Evolutionary conservation across 2,113 vertebrate species (phyloP).

Genomic region (western clawed frog (Xenopus tropicalis)): UCB_Xtro_10.0 CM004450.2:120014501-120015000

Average conservation of each 20-base stretch:
- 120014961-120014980: constrained; percentile 65
- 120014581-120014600: not conserved
- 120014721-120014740: constrained; percentile 94
- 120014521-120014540: constrained; percentile 71
- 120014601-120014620: too few species aligned
- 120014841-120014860: constrained; percentile 41
- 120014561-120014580: too few species aligned
- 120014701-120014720: constrained; percentile 79
- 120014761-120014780: constrained; percentile 71
- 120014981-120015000: constrained; percentile 79
- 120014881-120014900: not conserved
- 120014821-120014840: constrained; percentile 39
- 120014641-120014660: constrained; percentile 37
- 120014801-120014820: constrained; percentile 13
- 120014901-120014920: not conserved
- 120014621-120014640: too few species aligned
- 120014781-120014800: constrained; percentile 63
- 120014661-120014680: constrained; percentile 18
- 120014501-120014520: constrained; percentile 81
- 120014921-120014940: constrained; percentile 36
- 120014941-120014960: constrained; percentile 15
- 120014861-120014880: constrained; percentile 46
- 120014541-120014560: constrained; percentile 55
- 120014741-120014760: constrained; percentile 88
- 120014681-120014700: constrained; percentile 54